Base-by-base conservation (phyloP, 2,888 invertebrate genomes). In the Hirtodrosophila confusa region DNA sequence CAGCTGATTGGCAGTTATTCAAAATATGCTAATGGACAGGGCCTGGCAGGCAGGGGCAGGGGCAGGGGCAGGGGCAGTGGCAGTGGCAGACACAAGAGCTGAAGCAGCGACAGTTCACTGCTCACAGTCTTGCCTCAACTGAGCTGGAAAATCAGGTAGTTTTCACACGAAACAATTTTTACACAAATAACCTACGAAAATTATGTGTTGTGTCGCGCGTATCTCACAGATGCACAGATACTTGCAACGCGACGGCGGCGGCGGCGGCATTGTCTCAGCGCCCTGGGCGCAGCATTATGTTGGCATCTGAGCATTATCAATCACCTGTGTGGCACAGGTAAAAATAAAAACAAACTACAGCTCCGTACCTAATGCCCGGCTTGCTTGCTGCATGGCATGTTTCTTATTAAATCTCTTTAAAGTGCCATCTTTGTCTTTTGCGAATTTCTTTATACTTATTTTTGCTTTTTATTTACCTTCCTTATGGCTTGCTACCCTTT, bases 71-170 rank as follows among this genome's bases (percentile, higher is more conserved):
- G 27, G 5, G 37, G 33, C 41, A 31, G 36, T 6, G 23, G 23
- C 24, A 10, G 4, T 0, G 27, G 3, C 11, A 23, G 23, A 17
- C 37, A 39, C 27, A 55, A n/a, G 17, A 35, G 11, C 48, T 33
- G 40, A 12, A 9, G n/a, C 40, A 33, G 29, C 17, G 11, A 11
- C 36, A 27, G 44, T 10, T 12, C 37, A 43, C 12, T 37, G 36
- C 54, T 35, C 53, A 41, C 45, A 60, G 63, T 2, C 55, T 62
- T 68, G 68, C 17, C 60, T 61, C 58, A 63, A 68, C 41, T 73
- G 70, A 74, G 65, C 64, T 73, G 82, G 75, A 82, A 82, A 83
- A 86, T 80, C 80, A 84, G 84, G 78, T 83, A 86, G 60, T 75
- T 86, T 86, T 85, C 76, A 78, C 79, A 85, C 86, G 77, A 79